Evolutionary conservation across 2,113 vertebrate genomes (phyloP), one percentile per base, ranked within the genome.

Genomic region (Chunga burmeisteri): DNA sequence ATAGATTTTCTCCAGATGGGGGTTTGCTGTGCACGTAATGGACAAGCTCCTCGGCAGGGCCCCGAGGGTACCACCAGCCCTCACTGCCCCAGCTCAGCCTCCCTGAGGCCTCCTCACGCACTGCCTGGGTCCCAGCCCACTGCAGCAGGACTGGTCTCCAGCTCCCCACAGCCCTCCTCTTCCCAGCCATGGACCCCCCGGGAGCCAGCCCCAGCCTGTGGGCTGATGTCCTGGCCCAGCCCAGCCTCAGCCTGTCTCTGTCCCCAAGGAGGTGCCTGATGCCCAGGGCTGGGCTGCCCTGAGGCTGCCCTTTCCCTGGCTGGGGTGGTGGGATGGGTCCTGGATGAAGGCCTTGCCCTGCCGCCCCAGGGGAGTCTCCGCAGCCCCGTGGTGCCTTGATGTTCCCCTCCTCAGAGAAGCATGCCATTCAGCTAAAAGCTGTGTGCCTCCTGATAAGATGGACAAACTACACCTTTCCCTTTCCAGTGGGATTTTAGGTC

Each of bases 171-270:
- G 36, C 34, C 27, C 9, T 47, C 22, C 11, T 16, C 40, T 86
- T 74, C 23, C 26, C 50, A 19, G 20, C 4, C n/a, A 8, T 7
- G 34, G 50, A 23, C 1, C 3, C 9, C 6, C 3, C 1, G 1
- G 0, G 1, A 11, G 29, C 50, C 36, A 47, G 53, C 15, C 49
- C 14, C 7, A 46, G 1, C 5, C 38, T 2, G 0, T 3, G 12
- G 40, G 27, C 18, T 59, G 38, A 63, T 3, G 7, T 26, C 30
- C 47, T 7, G 2, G 20, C 16, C 8, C 46, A 90, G 36, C 16
- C 20, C 3, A 2, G 22, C 13, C 10, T 36, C 58, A 74, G 30
- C 47, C 30, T 46, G 23, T 38, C 46, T 16, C 30, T 2, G 1
- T 62, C 11, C 27, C 46, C 36, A 38, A 0, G 6, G 16, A 58